A percentile compares a stretch with the other conserved stretches of the same genome.
phyloP scores from a whole-genome alignment of 2,888 invertebrate genomes.

The Glyphotaelius pellucidus region DNA sequence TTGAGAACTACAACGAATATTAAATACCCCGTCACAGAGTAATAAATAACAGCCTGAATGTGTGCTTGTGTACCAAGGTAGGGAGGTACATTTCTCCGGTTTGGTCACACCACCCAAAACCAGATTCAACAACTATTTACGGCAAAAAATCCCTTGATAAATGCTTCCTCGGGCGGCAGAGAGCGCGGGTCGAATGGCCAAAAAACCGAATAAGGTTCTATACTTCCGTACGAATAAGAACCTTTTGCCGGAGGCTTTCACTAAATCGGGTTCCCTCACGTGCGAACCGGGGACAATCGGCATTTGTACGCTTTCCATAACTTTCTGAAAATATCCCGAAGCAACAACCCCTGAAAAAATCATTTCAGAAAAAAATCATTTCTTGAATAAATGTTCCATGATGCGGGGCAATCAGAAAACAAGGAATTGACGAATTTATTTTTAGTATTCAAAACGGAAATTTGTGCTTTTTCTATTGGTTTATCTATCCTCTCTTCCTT shows the following conservation, averaged over 20 bases:
- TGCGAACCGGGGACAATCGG: conserved; percentile 17
- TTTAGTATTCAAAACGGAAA: background rate
- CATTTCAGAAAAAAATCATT: background rate
- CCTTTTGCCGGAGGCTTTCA: conserved; percentile 24
- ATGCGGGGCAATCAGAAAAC: background rate
- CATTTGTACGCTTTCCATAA: background rate
- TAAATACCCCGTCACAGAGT: too few species aligned
- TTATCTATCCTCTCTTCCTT: background rate
- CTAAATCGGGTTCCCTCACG: conserved; percentile 23
- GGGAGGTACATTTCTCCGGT: background rate
- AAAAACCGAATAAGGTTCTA: conserved; percentile 8
- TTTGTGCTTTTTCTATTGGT: background rate
- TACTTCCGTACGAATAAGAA: background rate
- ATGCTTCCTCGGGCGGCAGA: conserved; percentile 7
- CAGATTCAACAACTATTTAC: conserved; percentile 23
- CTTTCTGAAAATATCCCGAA: conserved; percentile 7
- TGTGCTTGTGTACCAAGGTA: too few species aligned
- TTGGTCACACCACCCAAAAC: background rate
- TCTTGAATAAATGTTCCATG: background rate
- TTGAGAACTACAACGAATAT: too few species aligned
- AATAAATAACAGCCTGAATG: too few species aligned
- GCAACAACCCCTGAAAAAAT: background rate
- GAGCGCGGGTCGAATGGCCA: conserved; percentile 2
- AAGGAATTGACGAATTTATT: background rate
- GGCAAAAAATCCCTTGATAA: conserved; percentile 15